A percentile compares a stretch with the other conserved stretches of the same genome.
phyloP scores from a whole-genome alignment of 1,140 invertebrate species.

The Sinella curviseta region DNA sequence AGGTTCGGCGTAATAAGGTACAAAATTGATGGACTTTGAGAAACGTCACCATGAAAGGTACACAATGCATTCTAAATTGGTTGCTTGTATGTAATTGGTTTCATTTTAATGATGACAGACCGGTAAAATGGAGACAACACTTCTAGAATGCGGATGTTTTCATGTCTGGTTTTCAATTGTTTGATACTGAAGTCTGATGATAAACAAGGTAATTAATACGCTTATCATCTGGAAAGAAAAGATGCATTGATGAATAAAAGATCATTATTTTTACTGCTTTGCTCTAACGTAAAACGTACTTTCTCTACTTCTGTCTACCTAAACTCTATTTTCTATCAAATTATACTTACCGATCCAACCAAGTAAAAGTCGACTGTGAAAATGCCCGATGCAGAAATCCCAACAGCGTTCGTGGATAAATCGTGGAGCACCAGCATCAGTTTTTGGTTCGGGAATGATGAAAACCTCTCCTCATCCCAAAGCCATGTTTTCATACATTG shows the following conservation, averaged over 20 bases:
- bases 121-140: too few relatives aligned
- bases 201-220: neutral
- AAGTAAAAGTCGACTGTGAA: constrained; percentile 15
- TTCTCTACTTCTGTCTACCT: neutral
- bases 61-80: too few relatives aligned
- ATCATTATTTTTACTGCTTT: too few relatives aligned
- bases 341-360: constrained; percentile 17
- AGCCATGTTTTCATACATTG: constrained; percentile 12
- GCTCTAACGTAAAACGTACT: neutral
- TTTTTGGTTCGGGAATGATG: neutral
- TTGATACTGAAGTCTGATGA: constrained; percentile 12
- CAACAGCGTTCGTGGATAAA: constrained; percentile 19
- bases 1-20: too few relatives aligned
- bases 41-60: too few relatives aligned
- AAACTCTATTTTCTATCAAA: too few relatives aligned
- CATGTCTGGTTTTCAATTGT: too few relatives aligned
- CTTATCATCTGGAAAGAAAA: constrained; percentile 6
- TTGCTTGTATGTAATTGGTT: too few relatives aligned
- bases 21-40: too few relatives aligned
- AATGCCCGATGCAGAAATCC: neutral
- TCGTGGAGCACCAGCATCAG: neutral
- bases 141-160: too few relatives aligned
- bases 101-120: too few relatives aligned
- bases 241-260: neutral
- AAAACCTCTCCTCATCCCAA: constrained; percentile 8